These are phyloP conservation scores for Trialeurodes vaporariorum DNA, from an alignment of 1,140 invertebrate species.

Conservation along the genomic window DNA sequence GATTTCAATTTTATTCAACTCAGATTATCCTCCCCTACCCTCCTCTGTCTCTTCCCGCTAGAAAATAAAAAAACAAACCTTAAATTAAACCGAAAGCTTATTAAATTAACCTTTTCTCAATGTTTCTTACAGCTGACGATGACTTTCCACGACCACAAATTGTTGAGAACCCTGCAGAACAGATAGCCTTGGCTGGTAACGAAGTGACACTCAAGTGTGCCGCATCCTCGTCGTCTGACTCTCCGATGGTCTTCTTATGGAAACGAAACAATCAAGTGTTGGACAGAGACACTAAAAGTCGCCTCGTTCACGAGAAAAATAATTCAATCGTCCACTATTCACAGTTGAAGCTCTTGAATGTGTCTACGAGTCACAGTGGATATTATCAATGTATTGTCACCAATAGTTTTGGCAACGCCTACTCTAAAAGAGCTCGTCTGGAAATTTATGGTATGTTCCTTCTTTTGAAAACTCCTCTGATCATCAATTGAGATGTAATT, in stretches of 20 bases:
- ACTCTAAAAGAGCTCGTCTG: conserved; percentile 74
- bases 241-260: conserved; percentile 68
- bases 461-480: too few relatives aligned
- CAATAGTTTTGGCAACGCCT: conserved; percentile 79
- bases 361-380: conserved; percentile 65
- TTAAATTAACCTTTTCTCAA: conserved; percentile 8
- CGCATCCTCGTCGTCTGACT: conserved; percentile 50
- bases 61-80: too few relatives aligned
- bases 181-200: conserved; percentile 70
- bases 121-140: conserved; percentile 41
- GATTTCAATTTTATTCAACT: too few relatives aligned
- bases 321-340: conserved; percentile 12
- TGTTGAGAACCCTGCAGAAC: conserved; percentile 61
- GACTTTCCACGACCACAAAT: conserved; percentile 78
- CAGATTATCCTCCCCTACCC: too few relatives aligned
- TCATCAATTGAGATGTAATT: too few relatives aligned
- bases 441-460: conserved; percentile 58
- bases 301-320: conserved; percentile 1
- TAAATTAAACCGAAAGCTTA: too few relatives aligned
- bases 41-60: too few relatives aligned
- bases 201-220: conserved; percentile 70
- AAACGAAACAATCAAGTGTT: conserved; percentile 76
- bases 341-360: conserved; percentile 45
- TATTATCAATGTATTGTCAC: conserved; percentile 86
- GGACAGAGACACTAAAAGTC: conserved; percentile 15